Conservation (phyloP, 2,113 vertebrate genomes). For the Nibea coibor region DNA sequence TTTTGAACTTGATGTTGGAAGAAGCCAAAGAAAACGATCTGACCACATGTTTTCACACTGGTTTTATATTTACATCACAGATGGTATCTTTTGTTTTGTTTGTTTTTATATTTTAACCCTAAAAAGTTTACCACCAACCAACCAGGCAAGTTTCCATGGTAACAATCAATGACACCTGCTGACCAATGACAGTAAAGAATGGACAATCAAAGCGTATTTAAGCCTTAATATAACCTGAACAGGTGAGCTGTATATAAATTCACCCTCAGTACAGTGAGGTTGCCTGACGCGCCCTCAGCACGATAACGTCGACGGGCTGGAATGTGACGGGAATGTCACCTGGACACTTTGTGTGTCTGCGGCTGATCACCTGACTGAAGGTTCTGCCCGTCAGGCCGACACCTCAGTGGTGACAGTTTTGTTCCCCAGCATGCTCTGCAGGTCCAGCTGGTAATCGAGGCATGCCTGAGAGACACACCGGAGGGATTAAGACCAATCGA, state of each 20-base stretch:
- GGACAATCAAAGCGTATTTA: too few species aligned
- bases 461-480: slow-evolving; percentile 9
- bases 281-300: background rate
- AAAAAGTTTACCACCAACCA: too few species aligned
- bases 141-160: background rate
- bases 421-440: slow-evolving; percentile 10
- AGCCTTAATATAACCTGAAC: too few species aligned
- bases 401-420: slow-evolving; percentile 9
- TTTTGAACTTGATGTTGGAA: too few species aligned
- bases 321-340: slow-evolving; percentile 53
- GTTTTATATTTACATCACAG: too few species aligned
- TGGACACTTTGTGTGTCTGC: slow-evolving; percentile 13
- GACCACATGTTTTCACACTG: too few species aligned
- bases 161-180: background rate
- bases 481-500: slow-evolving; percentile 16
- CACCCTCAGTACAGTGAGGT: too few species aligned
- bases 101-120: too few species aligned
- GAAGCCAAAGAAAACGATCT: too few species aligned
- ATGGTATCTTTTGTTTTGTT: too few species aligned
- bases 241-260: too few species aligned
- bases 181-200: too few species aligned
- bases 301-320: background rate
- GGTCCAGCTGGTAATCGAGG: slow-evolving; percentile 26
- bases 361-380: background rate
- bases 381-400: background rate